Percentiles rank a stretch among this genome's conserved stretches.
phyloP scores from a whole-genome alignment of 1,140 invertebrate genomes.

The Sminthurinus signatus region DNA sequence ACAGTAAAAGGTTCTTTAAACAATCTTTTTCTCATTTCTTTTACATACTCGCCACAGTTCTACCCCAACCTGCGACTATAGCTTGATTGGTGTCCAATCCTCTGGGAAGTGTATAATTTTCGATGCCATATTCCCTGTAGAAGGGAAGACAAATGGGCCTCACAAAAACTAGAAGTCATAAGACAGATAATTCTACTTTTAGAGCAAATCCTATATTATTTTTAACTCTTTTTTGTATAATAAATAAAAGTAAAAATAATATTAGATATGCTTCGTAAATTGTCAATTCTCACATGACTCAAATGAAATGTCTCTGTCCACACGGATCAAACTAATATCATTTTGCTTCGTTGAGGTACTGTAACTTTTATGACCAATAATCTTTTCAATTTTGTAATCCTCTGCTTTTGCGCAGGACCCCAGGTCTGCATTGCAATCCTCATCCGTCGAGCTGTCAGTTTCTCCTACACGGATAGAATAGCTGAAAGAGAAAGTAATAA shows the following conservation, averaged over 20 bases:
- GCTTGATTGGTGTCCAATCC: background rate
- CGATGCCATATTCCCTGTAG: conserved; percentile 27
- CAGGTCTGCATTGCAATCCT: conserved; percentile 54
- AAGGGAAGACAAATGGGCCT: conserved; percentile 36
- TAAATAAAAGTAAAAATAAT: background rate
- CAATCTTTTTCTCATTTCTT: background rate
- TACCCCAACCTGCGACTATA: conserved; percentile 36
- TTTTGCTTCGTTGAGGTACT: conserved; percentile 46
- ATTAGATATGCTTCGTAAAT: background rate
- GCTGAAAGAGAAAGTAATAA: conserved; percentile 44
- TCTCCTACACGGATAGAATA: conserved; percentile 57
- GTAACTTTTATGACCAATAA: conserved; percentile 29
- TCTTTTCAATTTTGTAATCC: conserved; percentile 33
- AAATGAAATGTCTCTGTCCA: conserved; percentile 50
- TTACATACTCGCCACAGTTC: conserved; percentile 35
- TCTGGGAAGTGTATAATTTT: background rate
- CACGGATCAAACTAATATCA: conserved; percentile 59
- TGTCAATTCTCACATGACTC: conserved; percentile 21
- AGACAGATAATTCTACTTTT: background rate
- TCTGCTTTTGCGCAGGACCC: conserved; percentile 19
- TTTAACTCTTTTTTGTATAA: background rate
- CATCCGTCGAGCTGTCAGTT: conserved; percentile 51
- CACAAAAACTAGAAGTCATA: conserved; percentile 31
- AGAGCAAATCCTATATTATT: too few species aligned
- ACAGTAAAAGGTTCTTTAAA: background rate